Evolutionary conservation across 2,113 vertebrate genomes (phyloP), one percentile per base, ranked within the genome.

Genomic region (Prionailurus viverrinus): DNA sequence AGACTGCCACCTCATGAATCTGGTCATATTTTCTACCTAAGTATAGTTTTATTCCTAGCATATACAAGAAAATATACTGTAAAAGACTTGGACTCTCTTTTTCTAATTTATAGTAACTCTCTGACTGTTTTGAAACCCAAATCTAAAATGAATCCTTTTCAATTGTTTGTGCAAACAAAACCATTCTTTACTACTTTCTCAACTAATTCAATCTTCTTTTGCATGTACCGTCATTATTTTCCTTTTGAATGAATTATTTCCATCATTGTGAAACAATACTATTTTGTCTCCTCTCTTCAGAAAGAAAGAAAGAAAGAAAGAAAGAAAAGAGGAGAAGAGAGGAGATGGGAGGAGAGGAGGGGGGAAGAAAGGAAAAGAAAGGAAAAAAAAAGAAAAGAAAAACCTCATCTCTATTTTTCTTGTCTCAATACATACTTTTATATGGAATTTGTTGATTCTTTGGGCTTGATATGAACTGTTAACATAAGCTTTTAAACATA

Each of bases 301-400:
- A 66, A 5, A 33, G 31, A 31, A 31, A 66, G 6, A 14, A 31
- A 31, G 4, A 19, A 58, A 58, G 55, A 23, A 23, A 53, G 53
- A 55, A 23, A 23, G 55, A 23, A 58, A 23, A 69, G 0, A 73
- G 39, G 21, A 6, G 9, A 29, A 29, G 27, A 7, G 58, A 19
- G 55, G 55, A 1, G 6, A 27, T 7, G 1, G 19, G 7, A 27
- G 7, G 25, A 41, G 55, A 6, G 0, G 7, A 15, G 1, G 19
- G 4, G 41, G 7, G 25, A 41, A 23, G 7, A 27, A 45, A 76
- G 5, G 18, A 68, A 25, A 41, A 76, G 13, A 45, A 45, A 45
- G 45, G 14, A 29, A 45, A 11, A 68, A 73, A 89, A 78, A 41
- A 7, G 45, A 45, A 55, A 48, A 31, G 7, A 39, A 55, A 74